These are phyloP conservation scores for Cerceris ruficornis DNA, from an alignment of 2,888 invertebrate species.

Conservation along the genomic window DNA sequence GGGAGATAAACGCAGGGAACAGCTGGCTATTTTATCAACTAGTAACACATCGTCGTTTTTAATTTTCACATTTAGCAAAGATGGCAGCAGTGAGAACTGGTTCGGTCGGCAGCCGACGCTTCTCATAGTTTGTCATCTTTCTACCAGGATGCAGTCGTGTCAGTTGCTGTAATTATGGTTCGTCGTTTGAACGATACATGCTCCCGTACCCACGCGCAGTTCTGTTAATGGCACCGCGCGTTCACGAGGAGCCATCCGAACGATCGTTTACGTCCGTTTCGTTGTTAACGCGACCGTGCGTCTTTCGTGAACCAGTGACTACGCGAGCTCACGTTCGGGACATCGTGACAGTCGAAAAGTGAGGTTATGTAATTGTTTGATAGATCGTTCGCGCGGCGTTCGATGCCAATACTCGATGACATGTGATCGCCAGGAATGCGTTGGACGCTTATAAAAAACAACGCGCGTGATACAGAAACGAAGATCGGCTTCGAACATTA, in stretches of 20 bases:
- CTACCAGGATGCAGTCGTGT: slow-evolving; percentile 65
- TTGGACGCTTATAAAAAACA: slow-evolving; percentile 19
- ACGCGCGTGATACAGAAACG: slow-evolving; percentile 21
- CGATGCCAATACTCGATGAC: slow-evolving; percentile 62
- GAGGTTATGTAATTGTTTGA: slow-evolving; percentile 66
- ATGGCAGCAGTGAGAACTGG: slow-evolving; percentile 44
- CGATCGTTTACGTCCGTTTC: slow-evolving; percentile 41
- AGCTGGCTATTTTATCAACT: neutral
- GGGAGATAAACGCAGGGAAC: neutral
- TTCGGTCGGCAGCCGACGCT: slow-evolving; percentile 40
- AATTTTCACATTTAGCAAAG: slow-evolving; percentile 3
- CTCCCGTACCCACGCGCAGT: slow-evolving; percentile 60
- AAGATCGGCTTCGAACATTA: neutral
- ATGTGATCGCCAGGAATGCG: slow-evolving; percentile 47
- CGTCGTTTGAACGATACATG: slow-evolving; percentile 68
- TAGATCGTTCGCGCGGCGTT: slow-evolving; percentile 49
- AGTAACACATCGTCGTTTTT: neutral
- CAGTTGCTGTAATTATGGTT: slow-evolving; percentile 67
- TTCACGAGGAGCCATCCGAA: slow-evolving; percentile 58
- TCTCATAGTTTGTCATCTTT: slow-evolving; percentile 58
- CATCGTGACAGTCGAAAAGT: slow-evolving; percentile 41
- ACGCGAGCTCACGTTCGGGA: slow-evolving; percentile 11
- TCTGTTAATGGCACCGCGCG: slow-evolving; percentile 69
- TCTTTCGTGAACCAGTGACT: slow-evolving; percentile 17
- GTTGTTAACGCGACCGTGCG: slow-evolving; percentile 37